Base-by-base conservation (phyloP, 2,888 invertebrate species). In the Melieria crassipennis region DNA sequence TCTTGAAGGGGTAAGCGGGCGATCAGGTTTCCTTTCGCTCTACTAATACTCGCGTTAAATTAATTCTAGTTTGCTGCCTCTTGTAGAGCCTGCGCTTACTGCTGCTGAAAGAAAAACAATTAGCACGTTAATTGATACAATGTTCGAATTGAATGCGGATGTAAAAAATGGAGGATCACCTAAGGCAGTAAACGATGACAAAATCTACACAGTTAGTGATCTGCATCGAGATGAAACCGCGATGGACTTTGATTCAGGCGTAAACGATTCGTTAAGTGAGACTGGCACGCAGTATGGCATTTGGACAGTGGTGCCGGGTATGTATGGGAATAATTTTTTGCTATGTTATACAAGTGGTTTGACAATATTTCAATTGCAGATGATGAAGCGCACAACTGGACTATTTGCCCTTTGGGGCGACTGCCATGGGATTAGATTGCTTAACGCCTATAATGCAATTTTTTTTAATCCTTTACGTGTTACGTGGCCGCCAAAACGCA, bases 351-450 rank as follows among this genome's bases (percentile, higher is more conserved):
- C 30, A 43, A 42, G 9, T 46, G 5, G 45, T 10, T 9, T 13
- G 45, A 10, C 64, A 65, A 71, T 65, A 48, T 63, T 57, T 63
- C 46, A 52, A 55, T 76, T 46, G 7, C 66, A 79, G 79, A 81
- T 75, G 61, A 75, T 75, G 84, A 79, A 5, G 55, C 73, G 13
- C 76, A 76, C 43, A 76, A 82, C 60, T 86, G 86, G 86, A 75
- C 81, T 10, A 74, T 74, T 43, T 84, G 83, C 73, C 84, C 86
- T 0, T 76, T 86, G 61, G 86, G 86, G 48, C 80, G 80, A 13
- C 69, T 85, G 30, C 85, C 86, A 13, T 82, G 81, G 80, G 79
- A 82, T 7, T 80, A 75, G 73, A 48, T 1, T 16, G 30, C 10
- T 11, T 4, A 57, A 10, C 16, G 30, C 30, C 9, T 16, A 3